Base-by-base conservation (phyloP, 64 coral and sea anemone genomes). In the Pachyseris speciosa region DNA sequence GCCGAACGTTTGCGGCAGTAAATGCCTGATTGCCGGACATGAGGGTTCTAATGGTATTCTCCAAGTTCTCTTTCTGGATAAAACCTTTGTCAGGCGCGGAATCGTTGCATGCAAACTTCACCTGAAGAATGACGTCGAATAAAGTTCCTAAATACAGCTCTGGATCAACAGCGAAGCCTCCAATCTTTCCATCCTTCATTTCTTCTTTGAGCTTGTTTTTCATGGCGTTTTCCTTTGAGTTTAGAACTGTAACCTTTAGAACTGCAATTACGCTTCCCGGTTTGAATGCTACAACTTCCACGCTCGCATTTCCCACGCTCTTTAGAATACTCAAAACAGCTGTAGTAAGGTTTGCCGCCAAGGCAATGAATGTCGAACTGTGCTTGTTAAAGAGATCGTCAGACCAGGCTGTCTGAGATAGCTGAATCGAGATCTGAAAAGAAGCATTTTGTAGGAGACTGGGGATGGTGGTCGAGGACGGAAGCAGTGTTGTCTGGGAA, bases 201-300 rank as follows among this genome's bases (percentile, higher is more conserved):
- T 81, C 53, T 30, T 9, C 5, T 15, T 8, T 7, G 55, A 81
- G 51, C 20, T 36, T 7, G 7, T 32, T 61, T 32, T 81, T 81
- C 10, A 81, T 22, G 17, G 1, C 20, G 24, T 12, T 60, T 41
- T 81, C 53, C 19, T 38, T 22, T 38, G 53, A 60, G 4, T 9
- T 61, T 1, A 25, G 22, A 25, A 34, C 33, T 2, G 77, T 81
- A 61, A 81, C 52, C 8, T 81, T 41, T 3, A 81, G 17, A 61
- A 81, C 52, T 11, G 77, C 77, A 20, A 81, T 81, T 1, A 81
- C 77, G 37, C 77, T 81, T n/a, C 77, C 77, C 20, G 77, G 77
- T 40, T 81, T 81, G 52, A 81, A 63, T 63, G 60, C 53, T 39
- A 81, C 19, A 40, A 81, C 33, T 40, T 81, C n/a, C 8, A 81